phyloP scores from a whole-genome alignment of 1,140 invertebrate species.

The Apis florea region DNA sequence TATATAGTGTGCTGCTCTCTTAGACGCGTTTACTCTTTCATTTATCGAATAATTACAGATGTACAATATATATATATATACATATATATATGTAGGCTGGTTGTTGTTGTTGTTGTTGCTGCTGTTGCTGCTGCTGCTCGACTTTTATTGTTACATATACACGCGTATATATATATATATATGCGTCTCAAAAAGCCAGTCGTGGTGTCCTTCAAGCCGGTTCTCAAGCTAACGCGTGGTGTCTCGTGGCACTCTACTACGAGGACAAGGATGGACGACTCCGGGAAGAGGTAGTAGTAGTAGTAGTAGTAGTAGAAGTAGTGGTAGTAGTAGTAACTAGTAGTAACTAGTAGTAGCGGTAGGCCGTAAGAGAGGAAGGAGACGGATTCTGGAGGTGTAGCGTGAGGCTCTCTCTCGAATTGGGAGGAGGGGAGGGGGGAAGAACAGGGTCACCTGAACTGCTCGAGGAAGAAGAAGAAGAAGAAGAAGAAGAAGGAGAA shows the following conservation, averaged over 20 bases:
- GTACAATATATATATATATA: too few species aligned
- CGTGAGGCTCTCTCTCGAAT: constrained; percentile 16
- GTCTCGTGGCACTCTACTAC: constrained; percentile 51
- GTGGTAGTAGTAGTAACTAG: neutral
- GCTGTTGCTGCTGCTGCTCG: neutral
- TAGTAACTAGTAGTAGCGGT: neutral
- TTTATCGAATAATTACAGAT: neutral
- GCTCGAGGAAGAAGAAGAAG: neutral
- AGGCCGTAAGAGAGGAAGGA: constrained; percentile 20
- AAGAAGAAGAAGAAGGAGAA: neutral
- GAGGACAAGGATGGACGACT: constrained; percentile 36
- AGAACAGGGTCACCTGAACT: neutral
- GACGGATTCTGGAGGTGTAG: constrained; percentile 5
- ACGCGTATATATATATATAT: constrained; percentile 32
- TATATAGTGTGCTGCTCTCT: constrained; percentile 10
- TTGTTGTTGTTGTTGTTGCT: neutral
- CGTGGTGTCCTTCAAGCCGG: constrained; percentile 59
- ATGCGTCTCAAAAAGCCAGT: constrained; percentile 59
- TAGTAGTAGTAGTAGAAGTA: neutral
- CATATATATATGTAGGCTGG: neutral
- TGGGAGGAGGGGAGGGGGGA: neutral
- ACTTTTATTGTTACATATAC: constrained; percentile 7
- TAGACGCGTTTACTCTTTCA: constrained; percentile 35
- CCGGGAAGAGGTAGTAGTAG: constrained; percentile 24
- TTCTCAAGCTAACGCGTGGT: constrained; percentile 59